Percentiles rank a stretch among this genome's conserved stretches.
Conservation (phyloP, 2,797 vertebrate species). For the Lacerta viridis region DNA sequence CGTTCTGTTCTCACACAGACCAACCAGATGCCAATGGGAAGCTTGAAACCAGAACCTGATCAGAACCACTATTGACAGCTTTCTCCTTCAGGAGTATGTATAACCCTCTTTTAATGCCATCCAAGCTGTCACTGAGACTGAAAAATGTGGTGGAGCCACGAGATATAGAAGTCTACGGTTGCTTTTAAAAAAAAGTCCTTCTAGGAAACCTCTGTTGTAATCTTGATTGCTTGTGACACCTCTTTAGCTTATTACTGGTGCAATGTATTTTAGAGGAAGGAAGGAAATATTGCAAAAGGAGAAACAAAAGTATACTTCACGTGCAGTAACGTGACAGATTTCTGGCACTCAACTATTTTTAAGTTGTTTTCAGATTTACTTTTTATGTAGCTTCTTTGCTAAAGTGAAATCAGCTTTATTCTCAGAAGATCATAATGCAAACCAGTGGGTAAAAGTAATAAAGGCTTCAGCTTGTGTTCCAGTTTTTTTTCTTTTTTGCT, state of each 20-base stretch:
- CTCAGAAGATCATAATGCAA: constrained; percentile 53
- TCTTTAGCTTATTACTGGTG: constrained; percentile 36
- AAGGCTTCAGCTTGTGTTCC: not conserved
- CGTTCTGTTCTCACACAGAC: too few relatives aligned
- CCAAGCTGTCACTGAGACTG: not conserved
- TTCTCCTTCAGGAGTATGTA: too few relatives aligned
- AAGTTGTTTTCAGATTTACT: constrained; percentile 44
- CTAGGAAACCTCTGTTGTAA: constrained; percentile 44
- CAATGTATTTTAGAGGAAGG: constrained; percentile 38
- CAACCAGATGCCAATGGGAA: not conserved
- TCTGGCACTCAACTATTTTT: constrained; percentile 1
- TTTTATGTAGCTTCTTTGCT: constrained; percentile 30
- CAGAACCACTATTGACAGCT: too few relatives aligned
- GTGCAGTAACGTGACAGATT: constrained; percentile 35
- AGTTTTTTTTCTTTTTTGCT: constrained; percentile 9
- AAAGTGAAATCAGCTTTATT: constrained; percentile 34
- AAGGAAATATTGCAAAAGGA: constrained; percentile 63
- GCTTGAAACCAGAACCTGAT: too few relatives aligned
- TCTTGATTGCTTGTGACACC: constrained; percentile 37
- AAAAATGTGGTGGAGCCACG: not conserved
- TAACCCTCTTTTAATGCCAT: too few relatives aligned
- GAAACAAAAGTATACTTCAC: constrained; percentile 54
- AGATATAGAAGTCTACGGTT: not conserved
- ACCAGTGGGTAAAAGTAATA: constrained; percentile 25
- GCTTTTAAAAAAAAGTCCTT: not conserved